A percentile compares a stretch with the other conserved stretches of the same genome.
Conservation (phyloP, 2,797 vertebrate genomes). For the Graptemys geographica region DNA sequence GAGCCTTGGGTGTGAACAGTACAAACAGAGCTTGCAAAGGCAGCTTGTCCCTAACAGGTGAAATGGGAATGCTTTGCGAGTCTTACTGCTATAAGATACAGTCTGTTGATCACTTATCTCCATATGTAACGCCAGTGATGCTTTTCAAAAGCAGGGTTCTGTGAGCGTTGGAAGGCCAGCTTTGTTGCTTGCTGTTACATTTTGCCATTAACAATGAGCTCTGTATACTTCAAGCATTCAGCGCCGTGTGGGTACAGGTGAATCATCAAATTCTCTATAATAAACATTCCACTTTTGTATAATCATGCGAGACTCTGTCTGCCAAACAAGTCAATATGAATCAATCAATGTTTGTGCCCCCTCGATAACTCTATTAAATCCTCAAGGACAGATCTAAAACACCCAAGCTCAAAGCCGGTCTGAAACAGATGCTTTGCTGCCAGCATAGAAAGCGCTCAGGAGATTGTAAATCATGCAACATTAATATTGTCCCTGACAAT, state of each 20-base stretch:
- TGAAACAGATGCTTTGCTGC: slow-evolving; percentile 52
- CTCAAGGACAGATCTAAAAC: slow-evolving; percentile 71
- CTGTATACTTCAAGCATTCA: not conserved
- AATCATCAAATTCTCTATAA: not conserved
- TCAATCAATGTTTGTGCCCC: slow-evolving; percentile 66
- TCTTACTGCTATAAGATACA: not conserved
- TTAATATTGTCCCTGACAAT: slow-evolving; percentile 65
- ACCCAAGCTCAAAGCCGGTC: slow-evolving; percentile 36
- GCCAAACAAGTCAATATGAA: slow-evolving; percentile 63
- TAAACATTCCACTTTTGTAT: not conserved
- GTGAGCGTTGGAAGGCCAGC: not conserved
- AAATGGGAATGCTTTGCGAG: not conserved
- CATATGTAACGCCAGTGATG: not conserved
- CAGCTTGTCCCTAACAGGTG: not conserved
- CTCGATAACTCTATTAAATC: slow-evolving; percentile 71
- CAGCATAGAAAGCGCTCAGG: not conserved
- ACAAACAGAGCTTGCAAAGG: not conserved
- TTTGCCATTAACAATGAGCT: slow-evolving; percentile 28
- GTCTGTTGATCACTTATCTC: not conserved
- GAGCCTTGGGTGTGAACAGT: too few relatives aligned
- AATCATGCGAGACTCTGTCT: not conserved
- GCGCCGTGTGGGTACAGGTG: not conserved
- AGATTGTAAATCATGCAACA: slow-evolving; percentile 60
- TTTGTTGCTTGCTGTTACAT: slow-evolving; percentile 21
- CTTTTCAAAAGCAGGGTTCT: not conserved